Evolutionary conservation across 2,888 invertebrate genomes (phyloP).

Genomic region (Phortica magna): DNA sequence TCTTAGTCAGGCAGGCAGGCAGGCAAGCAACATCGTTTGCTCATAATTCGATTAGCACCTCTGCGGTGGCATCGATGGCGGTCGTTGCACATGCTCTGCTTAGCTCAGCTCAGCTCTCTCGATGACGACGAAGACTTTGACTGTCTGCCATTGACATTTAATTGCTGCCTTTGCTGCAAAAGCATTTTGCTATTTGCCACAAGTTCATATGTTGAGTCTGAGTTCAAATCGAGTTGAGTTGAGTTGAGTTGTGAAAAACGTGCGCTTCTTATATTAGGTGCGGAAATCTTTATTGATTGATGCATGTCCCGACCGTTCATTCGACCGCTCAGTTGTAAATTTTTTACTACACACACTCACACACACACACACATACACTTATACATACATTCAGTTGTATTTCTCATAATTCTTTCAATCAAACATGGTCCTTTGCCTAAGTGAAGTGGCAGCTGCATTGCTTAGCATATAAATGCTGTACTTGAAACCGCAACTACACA

Average conservation of each 20-base stretch:
- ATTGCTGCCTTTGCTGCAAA: not conserved
- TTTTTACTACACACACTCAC: not conserved
- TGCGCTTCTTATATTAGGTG: constrained; percentile 62
- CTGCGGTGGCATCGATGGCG: not conserved
- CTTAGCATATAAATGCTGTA: constrained; percentile 6
- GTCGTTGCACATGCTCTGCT: not conserved
- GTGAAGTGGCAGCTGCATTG: constrained; percentile 8
- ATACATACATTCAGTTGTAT: not conserved
- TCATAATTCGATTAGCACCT: constrained; percentile 22
- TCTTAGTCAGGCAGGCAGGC: too few species aligned
- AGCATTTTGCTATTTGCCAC: not conserved
- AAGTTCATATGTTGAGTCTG: not conserved
- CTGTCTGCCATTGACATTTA: constrained; percentile 11
- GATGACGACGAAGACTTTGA: not conserved
- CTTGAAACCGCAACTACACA: constrained; percentile 12
- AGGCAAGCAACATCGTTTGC: not conserved
- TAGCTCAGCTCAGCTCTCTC: too few species aligned
- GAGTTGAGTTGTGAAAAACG: constrained; percentile 30
- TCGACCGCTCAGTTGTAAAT: not conserved
- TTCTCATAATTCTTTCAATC: constrained; percentile 13
- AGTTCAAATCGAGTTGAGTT: too few species aligned
- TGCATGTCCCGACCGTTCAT: constrained; percentile 46
- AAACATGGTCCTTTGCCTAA: constrained; percentile 12
- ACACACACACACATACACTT: not conserved
- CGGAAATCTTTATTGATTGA: constrained; percentile 74